Base-by-base conservation (phyloP, 2,113 vertebrate species). In the Heptranchias perlo region DNA sequence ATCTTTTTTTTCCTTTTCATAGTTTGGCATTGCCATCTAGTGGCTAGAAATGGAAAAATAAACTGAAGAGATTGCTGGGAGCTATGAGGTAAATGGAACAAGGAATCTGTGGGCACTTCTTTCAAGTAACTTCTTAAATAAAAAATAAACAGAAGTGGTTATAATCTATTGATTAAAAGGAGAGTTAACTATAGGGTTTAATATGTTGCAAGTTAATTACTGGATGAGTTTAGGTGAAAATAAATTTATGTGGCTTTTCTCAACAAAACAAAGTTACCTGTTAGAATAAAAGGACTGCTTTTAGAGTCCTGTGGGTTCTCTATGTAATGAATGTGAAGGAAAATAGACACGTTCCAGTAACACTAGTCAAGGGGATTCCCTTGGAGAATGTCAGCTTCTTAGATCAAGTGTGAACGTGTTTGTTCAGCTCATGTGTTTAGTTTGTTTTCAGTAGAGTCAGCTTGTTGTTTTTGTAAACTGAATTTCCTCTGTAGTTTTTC, bases 21-120 rank as follows among this genome's bases (percentile, higher is more conserved):
- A 95, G 94, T 95, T 95, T 95, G 25, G 39, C 39, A 73, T 52
- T 95, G 62, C 94, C 65, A 95, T 69, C 94, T 95, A 69, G 94
- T 95, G 94, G 94, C 47, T 18, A 35, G 44, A 73, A 73, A 69
- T 35, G 18, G 14, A 35, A 73, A 4, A 8, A n/a, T n/a, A n/a
- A 49, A 35, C 47, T 69, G 44, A 31, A 95, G 92, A 23, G 16
- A 23, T 21, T 21, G 25, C 84, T 23, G 23, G 89, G 58, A 58
- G 16, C 35, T 16, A 61, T 10, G 52, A 0, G 28, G 35, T 14
- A 82, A 52, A 52, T 52, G 21, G 31, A 58, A 92, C 4, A 62
- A 64, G 16, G 16, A 23, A 64, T 44, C 16, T 47, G n/a, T 91
- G 28, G 5, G 35, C n/a, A 93, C 21, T 39, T 62, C 39, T 39